Evolutionary conservation across 2,797 vertebrate species (phyloP).

Genomic region (Tenualosa thibaudeaui): DNA sequence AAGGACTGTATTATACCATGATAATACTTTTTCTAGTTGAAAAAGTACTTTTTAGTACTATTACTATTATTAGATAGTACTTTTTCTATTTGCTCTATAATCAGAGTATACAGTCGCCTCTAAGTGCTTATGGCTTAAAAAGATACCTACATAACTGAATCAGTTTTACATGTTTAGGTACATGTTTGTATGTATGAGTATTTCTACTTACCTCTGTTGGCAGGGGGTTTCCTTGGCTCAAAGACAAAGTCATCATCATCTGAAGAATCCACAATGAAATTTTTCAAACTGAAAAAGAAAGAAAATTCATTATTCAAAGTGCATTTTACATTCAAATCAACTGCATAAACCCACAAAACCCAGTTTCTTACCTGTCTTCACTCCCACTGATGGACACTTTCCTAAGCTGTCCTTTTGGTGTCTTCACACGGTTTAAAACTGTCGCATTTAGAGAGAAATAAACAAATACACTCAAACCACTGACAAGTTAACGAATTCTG

Average conservation of each 20-base stretch:
- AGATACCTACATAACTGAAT: too few relatives aligned
- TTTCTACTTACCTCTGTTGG: constrained; percentile 62
- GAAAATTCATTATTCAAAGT: constrained; percentile 8
- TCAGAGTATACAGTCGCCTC: too few relatives aligned
- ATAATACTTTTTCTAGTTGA: too few relatives aligned
- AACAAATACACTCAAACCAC: constrained; percentile 24
- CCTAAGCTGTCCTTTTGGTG: constrained; percentile 59
- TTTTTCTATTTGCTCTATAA: too few relatives aligned
- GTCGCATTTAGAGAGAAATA: constrained; percentile 34
- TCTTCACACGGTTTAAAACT: constrained; percentile 76
- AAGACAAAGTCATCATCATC: constrained; percentile 75
- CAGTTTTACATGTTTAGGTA: too few relatives aligned
- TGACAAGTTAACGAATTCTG: too few relatives aligned
- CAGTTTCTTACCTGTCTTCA: constrained; percentile 64
- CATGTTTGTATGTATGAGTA: neutral
- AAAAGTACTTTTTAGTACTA: too few relatives aligned
- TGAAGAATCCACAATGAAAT: constrained; percentile 70
- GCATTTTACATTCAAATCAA: neutral
- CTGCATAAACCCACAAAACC: neutral
- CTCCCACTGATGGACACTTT: constrained; percentile 49
- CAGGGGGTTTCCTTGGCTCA: constrained; percentile 56
- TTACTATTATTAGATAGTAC: too few relatives aligned
- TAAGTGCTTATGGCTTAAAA: too few relatives aligned
- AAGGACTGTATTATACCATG: too few relatives aligned
- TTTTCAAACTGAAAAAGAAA: constrained; percentile 62